phyloP scores from a whole-genome alignment of 2,888 invertebrate genomes.

The Teleogryllus oceanicus region DNA sequence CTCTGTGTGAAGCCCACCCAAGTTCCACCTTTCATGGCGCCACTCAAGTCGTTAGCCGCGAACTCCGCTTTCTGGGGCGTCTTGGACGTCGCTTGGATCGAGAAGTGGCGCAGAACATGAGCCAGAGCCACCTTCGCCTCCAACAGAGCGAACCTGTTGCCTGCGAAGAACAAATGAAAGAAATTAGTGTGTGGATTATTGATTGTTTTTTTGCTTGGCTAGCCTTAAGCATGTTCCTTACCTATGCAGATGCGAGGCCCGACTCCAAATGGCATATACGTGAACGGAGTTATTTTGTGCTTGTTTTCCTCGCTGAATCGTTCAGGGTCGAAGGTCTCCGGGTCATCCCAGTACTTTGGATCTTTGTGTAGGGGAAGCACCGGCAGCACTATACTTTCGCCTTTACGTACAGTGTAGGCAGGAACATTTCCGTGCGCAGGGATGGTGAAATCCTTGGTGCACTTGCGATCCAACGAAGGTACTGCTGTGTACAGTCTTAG shows the following conservation, averaged over 20 bases:
- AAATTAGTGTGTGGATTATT: too few species aligned
- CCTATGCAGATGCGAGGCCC: conserved; percentile 41
- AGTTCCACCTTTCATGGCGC: conserved; percentile 45
- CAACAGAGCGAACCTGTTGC: conserved; percentile 49
- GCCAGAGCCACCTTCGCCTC: conserved; percentile 48
- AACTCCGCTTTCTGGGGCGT: conserved; percentile 48
- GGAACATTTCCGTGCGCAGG: conserved; percentile 18
- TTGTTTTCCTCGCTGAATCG: conserved; percentile 48
- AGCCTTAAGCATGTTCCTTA: conserved; percentile 26
- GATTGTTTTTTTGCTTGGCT: too few species aligned
- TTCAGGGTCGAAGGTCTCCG: conserved; percentile 57
- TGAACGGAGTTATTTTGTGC: conserved; percentile 37
- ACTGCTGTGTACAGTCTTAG: conserved; percentile 4
- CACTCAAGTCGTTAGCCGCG: conserved; percentile 39
- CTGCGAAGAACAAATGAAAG: conserved; percentile 40
- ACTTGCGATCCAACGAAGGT: neutral
- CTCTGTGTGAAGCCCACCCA: conserved; percentile 45
- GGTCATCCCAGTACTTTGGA: conserved; percentile 42
- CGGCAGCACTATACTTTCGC: conserved; percentile 38
- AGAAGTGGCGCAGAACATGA: conserved; percentile 46
- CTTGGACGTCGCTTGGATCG: conserved; percentile 46
- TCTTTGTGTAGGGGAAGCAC: conserved; percentile 45
- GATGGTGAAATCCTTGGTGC: conserved; percentile 18
- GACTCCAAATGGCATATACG: conserved; percentile 40
- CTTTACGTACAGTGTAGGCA: conserved; percentile 28